Evolutionary conservation across 2,888 invertebrate species (phyloP).

Genomic region (Camponotus fellah): DNA sequence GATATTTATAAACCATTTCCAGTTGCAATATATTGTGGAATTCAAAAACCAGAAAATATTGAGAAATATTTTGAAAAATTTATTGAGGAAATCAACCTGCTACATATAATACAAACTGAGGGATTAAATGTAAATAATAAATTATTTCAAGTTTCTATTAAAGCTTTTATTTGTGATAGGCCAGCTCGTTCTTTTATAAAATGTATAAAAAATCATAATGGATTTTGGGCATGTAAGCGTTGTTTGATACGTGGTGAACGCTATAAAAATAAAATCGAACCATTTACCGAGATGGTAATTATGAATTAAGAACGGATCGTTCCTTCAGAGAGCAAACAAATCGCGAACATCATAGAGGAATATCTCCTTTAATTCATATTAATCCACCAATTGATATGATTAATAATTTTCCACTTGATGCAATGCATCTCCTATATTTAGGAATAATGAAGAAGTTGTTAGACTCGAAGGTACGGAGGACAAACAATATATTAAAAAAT

Average conservation of each 20-base stretch:
- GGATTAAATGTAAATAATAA: conserved; percentile 7
- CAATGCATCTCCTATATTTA: not conserved
- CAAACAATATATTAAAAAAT: not conserved
- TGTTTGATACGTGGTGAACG: not conserved
- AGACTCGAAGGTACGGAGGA: not conserved
- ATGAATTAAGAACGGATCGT: not conserved
- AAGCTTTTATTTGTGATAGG: conserved; percentile 8
- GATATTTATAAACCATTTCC: conserved; percentile 3
- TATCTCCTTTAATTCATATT: conserved; percentile 17
- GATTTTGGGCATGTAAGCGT: conserved; percentile 14
- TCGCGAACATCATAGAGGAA: not conserved
- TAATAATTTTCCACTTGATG: conserved; percentile 7
- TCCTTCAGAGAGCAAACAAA: conserved; percentile 4
- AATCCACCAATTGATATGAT: not conserved
- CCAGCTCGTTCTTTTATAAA: not conserved
- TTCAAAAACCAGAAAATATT: not conserved
- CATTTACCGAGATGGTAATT: not conserved
- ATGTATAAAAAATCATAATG: conserved; percentile 8
- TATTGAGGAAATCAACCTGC: not conserved
- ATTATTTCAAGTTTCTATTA: not conserved
- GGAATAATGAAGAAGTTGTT: not conserved
- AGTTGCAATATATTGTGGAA: not conserved
- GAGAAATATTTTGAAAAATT: not conserved
- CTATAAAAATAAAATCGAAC: conserved; percentile 7
- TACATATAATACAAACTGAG: not conserved